Conservation (phyloP, 2,113 vertebrate genomes). For the Pygathrix nemaeus region DNA sequence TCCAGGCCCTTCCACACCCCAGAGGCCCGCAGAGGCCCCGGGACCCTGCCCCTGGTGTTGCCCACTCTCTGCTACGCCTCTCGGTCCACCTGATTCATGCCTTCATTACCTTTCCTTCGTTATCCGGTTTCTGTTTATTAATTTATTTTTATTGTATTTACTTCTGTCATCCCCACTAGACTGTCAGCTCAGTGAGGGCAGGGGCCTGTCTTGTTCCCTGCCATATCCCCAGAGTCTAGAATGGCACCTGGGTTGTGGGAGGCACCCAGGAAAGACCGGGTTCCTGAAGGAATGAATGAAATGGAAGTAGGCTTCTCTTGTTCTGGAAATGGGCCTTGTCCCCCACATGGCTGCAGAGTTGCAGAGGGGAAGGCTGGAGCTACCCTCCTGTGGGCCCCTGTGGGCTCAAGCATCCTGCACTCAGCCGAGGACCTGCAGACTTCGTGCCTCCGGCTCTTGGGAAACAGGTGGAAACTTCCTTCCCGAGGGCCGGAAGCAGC, state of each 20-base stretch:
- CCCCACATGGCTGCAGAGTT: rapidly evolving
- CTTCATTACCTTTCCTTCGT: neutral
- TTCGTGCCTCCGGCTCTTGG: neutral
- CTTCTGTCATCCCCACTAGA: neutral
- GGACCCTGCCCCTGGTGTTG: rapidly evolving
- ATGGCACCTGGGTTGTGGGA: rapidly evolving
- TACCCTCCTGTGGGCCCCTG: neutral
- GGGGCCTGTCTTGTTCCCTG: neutral
- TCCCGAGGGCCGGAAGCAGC: neutral
- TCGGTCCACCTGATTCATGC: neutral
- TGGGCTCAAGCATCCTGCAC: rapidly evolving
- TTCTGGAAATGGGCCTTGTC: neutral
- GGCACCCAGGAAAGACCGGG: rapidly evolving
- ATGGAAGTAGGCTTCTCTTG: rapidly evolving
- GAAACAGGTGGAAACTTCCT: neutral
- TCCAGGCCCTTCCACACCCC: neutral
- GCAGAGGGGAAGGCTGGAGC: neutral
- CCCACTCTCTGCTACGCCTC: neutral
- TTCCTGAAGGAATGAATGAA: rapidly evolving
- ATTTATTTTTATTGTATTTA: neutral
- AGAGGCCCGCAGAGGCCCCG: neutral
- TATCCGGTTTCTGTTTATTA: neutral
- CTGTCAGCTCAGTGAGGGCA: rapidly evolving
- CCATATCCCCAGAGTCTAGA: neutral
- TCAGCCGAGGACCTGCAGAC: neutral